Percentiles rank a stretch among this genome's conserved stretches.
Evolutionary conservation across 2,113 vertebrate species (phyloP).

Genomic region (Odobenus rosmarus): DNA sequence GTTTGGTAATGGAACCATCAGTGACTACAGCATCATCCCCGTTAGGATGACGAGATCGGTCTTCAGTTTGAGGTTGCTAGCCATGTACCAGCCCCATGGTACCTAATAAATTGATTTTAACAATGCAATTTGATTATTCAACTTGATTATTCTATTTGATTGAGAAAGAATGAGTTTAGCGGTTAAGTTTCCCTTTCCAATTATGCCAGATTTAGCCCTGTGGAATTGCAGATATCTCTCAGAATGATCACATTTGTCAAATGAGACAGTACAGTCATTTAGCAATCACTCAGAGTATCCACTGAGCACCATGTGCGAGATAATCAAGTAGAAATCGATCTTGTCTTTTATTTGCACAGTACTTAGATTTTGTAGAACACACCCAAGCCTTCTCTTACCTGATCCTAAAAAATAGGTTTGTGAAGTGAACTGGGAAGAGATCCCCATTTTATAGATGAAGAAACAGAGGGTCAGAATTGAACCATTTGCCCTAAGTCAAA

Average conservation of each 20-base stretch:
- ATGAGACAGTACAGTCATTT: neutral
- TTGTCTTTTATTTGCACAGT: neutral
- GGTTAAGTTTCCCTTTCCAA: conserved; percentile 25
- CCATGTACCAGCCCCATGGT: neutral
- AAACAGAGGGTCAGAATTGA: neutral
- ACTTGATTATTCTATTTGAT: neutral
- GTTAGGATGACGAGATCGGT: neutral
- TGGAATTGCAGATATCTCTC: neutral
- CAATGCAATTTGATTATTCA: conserved; percentile 36
- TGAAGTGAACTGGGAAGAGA: neutral
- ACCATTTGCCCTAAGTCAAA: neutral
- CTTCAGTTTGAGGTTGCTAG: neutral
- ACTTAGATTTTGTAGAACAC: neutral
- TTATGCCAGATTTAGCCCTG: neutral
- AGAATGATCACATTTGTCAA: neutral
- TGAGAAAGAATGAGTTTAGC: neutral
- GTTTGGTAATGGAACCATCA: neutral
- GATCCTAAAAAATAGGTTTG: neutral
- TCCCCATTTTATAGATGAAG: neutral
- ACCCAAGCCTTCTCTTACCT: neutral
- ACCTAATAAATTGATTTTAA: neutral
- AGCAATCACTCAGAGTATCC: neutral
- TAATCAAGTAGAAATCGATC: conserved; percentile 1
- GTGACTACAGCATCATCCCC: neutral
- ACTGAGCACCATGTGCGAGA: neutral